phyloP scores from a whole-genome alignment of 37 sponge, comb jelly and placozoan genomes.

The Ephydatia muelleri region DNA sequence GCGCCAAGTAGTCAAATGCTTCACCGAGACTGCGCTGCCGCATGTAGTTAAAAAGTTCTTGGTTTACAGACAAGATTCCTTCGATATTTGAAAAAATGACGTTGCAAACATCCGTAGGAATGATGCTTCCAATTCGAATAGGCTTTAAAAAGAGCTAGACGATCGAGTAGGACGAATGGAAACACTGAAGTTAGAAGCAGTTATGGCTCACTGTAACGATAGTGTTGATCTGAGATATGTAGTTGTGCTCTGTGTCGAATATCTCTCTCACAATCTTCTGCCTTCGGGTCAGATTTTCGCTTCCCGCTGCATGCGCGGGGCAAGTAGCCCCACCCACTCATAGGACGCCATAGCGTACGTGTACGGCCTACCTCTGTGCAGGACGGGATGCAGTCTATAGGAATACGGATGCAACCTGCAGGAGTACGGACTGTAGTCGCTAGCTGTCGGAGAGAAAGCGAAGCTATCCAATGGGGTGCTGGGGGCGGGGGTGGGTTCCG shows the following conservation, averaged over 20 bases:
- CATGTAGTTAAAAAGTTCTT: constrained; percentile 65
- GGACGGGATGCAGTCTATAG: constrained; percentile 16
- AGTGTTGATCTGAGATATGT: constrained; percentile 65
- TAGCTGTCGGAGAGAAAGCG: too few relatives aligned
- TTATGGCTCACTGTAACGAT: constrained; percentile 52
- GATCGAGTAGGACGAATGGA: not conserved
- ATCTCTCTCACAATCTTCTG: constrained; percentile 77
- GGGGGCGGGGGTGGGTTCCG: too few relatives aligned
- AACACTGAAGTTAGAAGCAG: not conserved
- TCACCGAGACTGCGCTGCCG: constrained; percentile 61
- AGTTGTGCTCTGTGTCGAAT: constrained; percentile 63
- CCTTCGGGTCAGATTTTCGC: constrained; percentile 16
- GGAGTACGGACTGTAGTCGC: constrained; percentile 8
- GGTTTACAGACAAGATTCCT: constrained; percentile 68
- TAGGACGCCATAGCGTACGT: too few relatives aligned
- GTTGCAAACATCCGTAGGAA: constrained; percentile 34
- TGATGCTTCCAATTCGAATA: constrained; percentile 55
- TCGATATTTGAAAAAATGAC: constrained; percentile 80
- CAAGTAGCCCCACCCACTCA: not conserved
- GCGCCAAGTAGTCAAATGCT: constrained; percentile 73
- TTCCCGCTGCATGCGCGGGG: not conserved
- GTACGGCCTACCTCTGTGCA: constrained; percentile 8
- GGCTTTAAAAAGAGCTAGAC: constrained; percentile 76
- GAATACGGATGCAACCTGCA: constrained; percentile 16
- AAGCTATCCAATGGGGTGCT: too few relatives aligned